Base-by-base conservation (phyloP, 1,140 invertebrate species). In the Lanistes nyassanus region DNA sequence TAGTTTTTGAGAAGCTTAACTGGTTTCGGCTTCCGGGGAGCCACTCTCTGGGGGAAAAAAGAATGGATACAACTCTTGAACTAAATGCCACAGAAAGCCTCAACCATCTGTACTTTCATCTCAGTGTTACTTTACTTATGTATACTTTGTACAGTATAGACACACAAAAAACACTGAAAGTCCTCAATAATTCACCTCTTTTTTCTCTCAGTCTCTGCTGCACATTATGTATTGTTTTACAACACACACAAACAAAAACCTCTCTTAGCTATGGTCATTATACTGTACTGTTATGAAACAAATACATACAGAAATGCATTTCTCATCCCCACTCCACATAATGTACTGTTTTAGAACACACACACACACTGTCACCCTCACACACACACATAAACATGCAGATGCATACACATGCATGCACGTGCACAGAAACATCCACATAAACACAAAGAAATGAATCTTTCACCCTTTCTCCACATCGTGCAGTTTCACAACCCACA, bases 21-120 rank as follows among this genome's bases (percentile, higher is more conserved):
- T 53, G 81, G 79, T 56, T 79, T 85, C 64, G 82, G 81, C 76
- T 86, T 87, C 26, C 67, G 78, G 7, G 84, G 81, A 26, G 68
- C 68, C 21, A 87, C 71, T 65, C 81, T 75, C 85, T 87, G 51
- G n/a, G n/a, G n/a, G 39, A 79, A 82, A n/a, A 34, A 70, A 70
- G 42, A 74, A 47, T 36, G 51, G 56, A 34, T 26, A 36, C 13
- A 42, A 23, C n/a, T 68, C 21, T 34, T 36, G 56, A 16, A 76
- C 29, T 21, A 55, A 51, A 42, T n/a, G n/a, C n/a, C n/a, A n/a
- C n/a, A n/a, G n/a, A n/a, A n/a, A n/a, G n/a, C n/a, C n/a, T n/a
- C n/a, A n/a, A n/a, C n/a, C n/a, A n/a, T n/a, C n/a, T n/a, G n/a
- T n/a, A n/a, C n/a, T n/a, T n/a, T n/a, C n/a, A n/a, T n/a, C n/a